Conservation (phyloP, 2,113 vertebrate genomes). For the Macrotus californicus region DNA sequence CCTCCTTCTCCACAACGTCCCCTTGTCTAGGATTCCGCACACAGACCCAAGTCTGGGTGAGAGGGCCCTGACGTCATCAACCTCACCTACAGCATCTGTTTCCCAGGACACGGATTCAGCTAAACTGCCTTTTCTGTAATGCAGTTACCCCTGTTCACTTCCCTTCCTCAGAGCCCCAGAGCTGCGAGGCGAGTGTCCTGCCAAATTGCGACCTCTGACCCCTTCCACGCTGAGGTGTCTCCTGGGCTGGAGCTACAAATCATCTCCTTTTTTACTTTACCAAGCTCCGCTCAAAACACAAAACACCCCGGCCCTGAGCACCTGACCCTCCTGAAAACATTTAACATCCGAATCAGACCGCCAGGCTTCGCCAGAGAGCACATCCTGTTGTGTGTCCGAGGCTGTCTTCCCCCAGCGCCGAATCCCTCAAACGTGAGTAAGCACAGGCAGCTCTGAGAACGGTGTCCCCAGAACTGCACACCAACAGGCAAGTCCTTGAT, state of each 20-base stretch:
- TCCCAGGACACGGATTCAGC: slow-evolving; percentile 53
- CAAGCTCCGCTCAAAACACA: slow-evolving; percentile 84
- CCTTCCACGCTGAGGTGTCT: slow-evolving; percentile 61
- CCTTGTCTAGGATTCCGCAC: slow-evolving; percentile 42
- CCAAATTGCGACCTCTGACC: slow-evolving; percentile 73
- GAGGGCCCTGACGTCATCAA: slow-evolving; percentile 60
- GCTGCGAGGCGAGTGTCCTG: slow-evolving; percentile 69
- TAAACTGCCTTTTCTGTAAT: slow-evolving; percentile 63
- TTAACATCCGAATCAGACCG: slow-evolving; percentile 82
- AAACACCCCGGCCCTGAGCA: slow-evolving; percentile 75
- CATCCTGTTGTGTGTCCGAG: slow-evolving; percentile 77
- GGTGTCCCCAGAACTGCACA: slow-evolving; percentile 80
- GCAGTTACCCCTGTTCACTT: slow-evolving; percentile 68
- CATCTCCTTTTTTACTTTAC: slow-evolving; percentile 74
- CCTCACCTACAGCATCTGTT: slow-evolving; percentile 63
- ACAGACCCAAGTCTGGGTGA: not conserved
- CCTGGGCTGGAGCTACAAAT: slow-evolving; percentile 74
- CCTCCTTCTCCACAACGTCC: slow-evolving; percentile 31
- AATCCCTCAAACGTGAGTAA: slow-evolving; percentile 78
- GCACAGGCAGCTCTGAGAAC: slow-evolving; percentile 78
- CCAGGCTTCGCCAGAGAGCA: slow-evolving; percentile 79
- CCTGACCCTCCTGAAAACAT: slow-evolving; percentile 81
- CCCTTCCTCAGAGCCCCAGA: slow-evolving; percentile 69
- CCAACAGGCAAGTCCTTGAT: slow-evolving; percentile 75
- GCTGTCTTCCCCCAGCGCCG: slow-evolving; percentile 77